A percentile compares a stretch with the other conserved stretches of the same genome.
Evolutionary conservation across 2,888 invertebrate species (phyloP).

Genomic region (Dasysyrphus albostriatus): DNA sequence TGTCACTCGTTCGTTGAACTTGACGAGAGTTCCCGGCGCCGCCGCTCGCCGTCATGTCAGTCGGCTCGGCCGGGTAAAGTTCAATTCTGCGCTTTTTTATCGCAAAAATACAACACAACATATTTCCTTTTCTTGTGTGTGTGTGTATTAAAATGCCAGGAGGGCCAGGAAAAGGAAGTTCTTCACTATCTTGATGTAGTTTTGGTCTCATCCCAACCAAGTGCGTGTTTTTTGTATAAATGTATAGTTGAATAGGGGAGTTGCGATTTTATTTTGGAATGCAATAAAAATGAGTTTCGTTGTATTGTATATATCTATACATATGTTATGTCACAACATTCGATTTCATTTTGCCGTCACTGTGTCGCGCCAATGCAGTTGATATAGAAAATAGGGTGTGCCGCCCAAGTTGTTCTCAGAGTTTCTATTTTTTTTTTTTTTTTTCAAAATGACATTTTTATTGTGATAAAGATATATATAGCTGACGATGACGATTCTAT

Average conservation of each 20-base stretch:
- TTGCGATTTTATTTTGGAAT: slow-evolving; percentile 38
- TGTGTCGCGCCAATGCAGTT: slow-evolving; percentile 27
- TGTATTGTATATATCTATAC: background rate
- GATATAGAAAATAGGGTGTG: background rate
- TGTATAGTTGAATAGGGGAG: background rate
- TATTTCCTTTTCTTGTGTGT: background rate
- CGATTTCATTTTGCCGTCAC: slow-evolving; percentile 35
- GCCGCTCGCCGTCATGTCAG: background rate
- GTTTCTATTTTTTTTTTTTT: background rate
- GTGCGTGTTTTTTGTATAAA: slow-evolving; percentile 18
- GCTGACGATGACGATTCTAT: background rate
- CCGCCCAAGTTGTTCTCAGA: slow-evolving; percentile 25
- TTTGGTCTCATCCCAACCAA: background rate
- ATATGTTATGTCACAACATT: slow-evolving; percentile 30
- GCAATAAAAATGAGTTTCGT: slow-evolving; percentile 20
- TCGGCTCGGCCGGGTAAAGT: slow-evolving; percentile 8
- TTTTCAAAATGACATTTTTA: slow-evolving; percentile 3
- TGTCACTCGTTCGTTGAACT: slow-evolving; percentile 61
- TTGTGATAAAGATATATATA: slow-evolving; percentile 5
- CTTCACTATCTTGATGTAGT: background rate
- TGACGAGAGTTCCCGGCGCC: slow-evolving; percentile 29
- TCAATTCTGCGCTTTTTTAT: slow-evolving; percentile 33
- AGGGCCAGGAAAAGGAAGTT: slow-evolving; percentile 21
- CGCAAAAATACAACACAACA: slow-evolving; percentile 5
- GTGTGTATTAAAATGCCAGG: background rate